Percentiles rank a stretch among this genome's conserved stretches.
phyloP scores from a whole-genome alignment of 2,888 invertebrate genomes.

The Diarsia brunnea region DNA sequence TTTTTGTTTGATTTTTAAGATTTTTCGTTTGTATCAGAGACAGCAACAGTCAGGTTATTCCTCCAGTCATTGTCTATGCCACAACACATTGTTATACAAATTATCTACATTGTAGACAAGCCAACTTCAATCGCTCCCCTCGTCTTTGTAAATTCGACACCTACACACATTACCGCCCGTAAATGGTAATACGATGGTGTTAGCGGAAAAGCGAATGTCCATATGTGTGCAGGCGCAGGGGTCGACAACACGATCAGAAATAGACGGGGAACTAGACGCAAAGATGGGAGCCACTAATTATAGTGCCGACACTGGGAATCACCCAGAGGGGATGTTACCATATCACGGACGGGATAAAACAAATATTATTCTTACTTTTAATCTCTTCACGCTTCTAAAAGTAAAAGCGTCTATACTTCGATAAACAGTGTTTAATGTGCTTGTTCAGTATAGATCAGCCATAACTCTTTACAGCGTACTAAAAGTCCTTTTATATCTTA shows the following conservation, averaged over 20 bases:
- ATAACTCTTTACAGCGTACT: constrained; percentile 17
- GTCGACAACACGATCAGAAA: constrained; percentile 84
- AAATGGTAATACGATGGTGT: constrained; percentile 70
- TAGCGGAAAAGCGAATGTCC: constrained; percentile 75
- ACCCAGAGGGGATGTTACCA: constrained; percentile 62
- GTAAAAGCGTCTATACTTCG: constrained; percentile 10
- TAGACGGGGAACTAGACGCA: constrained; percentile 80
- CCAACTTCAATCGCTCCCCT: constrained; percentile 45
- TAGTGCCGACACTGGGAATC: constrained; percentile 73
- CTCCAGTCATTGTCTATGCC: neutral
- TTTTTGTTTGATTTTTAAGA: too few species aligned
- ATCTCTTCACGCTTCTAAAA: constrained; percentile 36
- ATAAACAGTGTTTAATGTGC: constrained; percentile 36
- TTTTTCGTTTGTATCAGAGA: neutral
- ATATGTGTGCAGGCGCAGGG: constrained; percentile 73
- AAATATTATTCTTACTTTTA: constrained; percentile 63
- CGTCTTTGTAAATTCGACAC: constrained; percentile 63
- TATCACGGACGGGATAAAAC: constrained; percentile 45
- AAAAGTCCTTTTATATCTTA: constrained; percentile 31
- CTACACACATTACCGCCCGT: constrained; percentile 62
- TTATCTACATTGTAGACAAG: constrained; percentile 3
- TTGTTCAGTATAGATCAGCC: constrained; percentile 20
- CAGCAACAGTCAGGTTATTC: neutral
- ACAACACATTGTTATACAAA: neutral
- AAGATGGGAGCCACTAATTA: constrained; percentile 73